Evolutionary conservation across 2,888 invertebrate species (phyloP).

Genomic region (Coronaproctus castanopsis): DNA sequence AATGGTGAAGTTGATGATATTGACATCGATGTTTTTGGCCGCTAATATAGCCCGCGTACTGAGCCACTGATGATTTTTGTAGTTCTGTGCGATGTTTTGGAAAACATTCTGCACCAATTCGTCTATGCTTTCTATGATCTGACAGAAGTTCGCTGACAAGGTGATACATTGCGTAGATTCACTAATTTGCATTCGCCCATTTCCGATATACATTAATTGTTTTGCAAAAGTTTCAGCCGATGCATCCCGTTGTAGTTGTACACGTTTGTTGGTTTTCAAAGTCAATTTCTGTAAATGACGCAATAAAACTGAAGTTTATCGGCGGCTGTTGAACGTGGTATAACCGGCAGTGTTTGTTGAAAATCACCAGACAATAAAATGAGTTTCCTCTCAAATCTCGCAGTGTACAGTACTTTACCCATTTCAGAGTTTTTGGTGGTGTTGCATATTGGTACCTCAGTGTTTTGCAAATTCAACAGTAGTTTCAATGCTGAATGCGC

Average conservation of each 20-base stretch:
- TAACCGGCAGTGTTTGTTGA: too few species aligned
- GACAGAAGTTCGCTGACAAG: slow-evolving; percentile 14
- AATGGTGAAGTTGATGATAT: slow-evolving; percentile 23
- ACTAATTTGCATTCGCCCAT: slow-evolving; percentile 1
- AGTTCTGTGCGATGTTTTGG: slow-evolving; percentile 4
- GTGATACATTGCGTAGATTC: not conserved
- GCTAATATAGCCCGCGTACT: slow-evolving; percentile 23
- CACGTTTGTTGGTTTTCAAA: slow-evolving; percentile 4
- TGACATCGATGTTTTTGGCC: slow-evolving; percentile 23
- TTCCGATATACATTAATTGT: not conserved
- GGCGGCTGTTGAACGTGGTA: too few species aligned
- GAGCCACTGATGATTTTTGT: slow-evolving; percentile 13
- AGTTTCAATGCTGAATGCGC: too few species aligned
- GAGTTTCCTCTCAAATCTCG: too few species aligned
- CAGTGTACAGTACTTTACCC: too few species aligned
- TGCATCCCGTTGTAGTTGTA: slow-evolving; percentile 4
- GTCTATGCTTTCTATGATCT: slow-evolving; percentile 16
- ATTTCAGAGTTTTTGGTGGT: too few species aligned
- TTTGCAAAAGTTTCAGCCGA: slow-evolving; percentile 1
- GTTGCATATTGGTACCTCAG: too few species aligned
- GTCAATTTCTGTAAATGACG: slow-evolving; percentile 3
- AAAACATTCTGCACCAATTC: slow-evolving; percentile 9
- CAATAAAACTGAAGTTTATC: too few species aligned
- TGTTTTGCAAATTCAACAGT: too few species aligned
- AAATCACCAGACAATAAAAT: too few species aligned